A percentile compares a stretch with the other conserved stretches of the same genome.
These are phyloP conservation scores for Drosophila santomea DNA, from an alignment of 1,140 invertebrate species.

Conservation along the genomic window DNA sequence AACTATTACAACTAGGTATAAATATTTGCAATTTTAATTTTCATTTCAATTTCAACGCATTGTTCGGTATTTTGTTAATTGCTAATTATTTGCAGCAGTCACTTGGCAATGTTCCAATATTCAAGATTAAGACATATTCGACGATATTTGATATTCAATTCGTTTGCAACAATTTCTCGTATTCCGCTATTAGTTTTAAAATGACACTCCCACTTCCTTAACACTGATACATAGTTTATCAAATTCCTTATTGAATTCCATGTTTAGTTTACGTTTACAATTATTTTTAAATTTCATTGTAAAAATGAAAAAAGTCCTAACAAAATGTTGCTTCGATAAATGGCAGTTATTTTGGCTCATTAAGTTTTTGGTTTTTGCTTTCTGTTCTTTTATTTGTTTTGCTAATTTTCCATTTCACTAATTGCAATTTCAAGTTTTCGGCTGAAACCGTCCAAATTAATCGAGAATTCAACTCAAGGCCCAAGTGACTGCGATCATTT, in stretches of 20 bases:
- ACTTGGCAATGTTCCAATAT: conserved; percentile 68
- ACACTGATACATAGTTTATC: conserved; percentile 68
- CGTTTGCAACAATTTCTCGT: conserved; percentile 43
- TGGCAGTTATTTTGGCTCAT: conserved; percentile 79
- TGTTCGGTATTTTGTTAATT: conserved; percentile 17
- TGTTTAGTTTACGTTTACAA: conserved; percentile 32
- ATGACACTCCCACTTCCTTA: conserved; percentile 43
- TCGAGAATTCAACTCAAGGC: conserved; percentile 45
- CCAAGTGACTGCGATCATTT: conserved; percentile 67
- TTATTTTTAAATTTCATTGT: conserved; percentile 57
- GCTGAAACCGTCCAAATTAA: conserved; percentile 68
- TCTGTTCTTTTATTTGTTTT: conserved; percentile 19
- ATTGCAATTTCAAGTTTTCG: conserved; percentile 30
- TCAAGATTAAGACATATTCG: conserved; percentile 39
- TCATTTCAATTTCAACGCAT: conserved; percentile 38
- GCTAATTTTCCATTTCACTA: conserved; percentile 40
- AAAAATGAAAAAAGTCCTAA: conserved; percentile 73
- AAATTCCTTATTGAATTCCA: conserved; percentile 65
- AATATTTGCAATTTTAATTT: conserved; percentile 39
- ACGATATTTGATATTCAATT: conserved; percentile 48
- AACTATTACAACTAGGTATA: conserved; percentile 43
- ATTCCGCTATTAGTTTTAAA: conserved; percentile 52
- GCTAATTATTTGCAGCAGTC: conserved; percentile 68
- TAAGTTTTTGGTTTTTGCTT: conserved; percentile 14
- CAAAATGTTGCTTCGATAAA: conserved; percentile 69